phyloP scores from a whole-genome alignment of 2,888 invertebrate genomes.

The Diploptera punctata region DNA sequence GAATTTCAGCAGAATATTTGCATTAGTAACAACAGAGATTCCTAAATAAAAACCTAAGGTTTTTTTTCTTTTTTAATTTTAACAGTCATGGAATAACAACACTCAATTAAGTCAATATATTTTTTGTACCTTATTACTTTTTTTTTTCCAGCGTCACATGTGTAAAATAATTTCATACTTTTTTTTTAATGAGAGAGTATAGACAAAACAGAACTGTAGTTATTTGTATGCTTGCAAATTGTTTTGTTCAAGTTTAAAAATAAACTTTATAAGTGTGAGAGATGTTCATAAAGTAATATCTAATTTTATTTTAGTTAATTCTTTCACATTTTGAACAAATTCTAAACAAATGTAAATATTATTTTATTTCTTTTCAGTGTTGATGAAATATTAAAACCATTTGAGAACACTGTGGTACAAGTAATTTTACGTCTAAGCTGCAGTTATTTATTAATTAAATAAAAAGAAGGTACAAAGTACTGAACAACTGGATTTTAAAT shows the following conservation, averaged over 20 bases:
- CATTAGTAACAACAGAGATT: slow-evolving; percentile 17
- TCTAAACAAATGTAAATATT: no score
- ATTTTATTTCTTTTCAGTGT: no score
- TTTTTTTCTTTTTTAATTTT: slow-evolving; percentile 25
- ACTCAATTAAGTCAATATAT: slow-evolving; percentile 15
- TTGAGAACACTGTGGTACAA: no score
- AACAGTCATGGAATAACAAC: neutral
- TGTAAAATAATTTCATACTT: slow-evolving; percentile 22
- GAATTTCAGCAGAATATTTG: neutral
- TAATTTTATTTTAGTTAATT: no score
- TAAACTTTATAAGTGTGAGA: no score
- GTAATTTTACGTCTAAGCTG: no score
- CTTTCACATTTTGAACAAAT: no score
- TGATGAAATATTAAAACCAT: no score
- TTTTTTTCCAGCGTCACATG: neutral
- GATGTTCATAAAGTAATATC: no score
- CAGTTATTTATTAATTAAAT: no score
- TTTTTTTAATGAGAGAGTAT: slow-evolving; percentile 2
- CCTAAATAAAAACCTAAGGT: slow-evolving; percentile 7
- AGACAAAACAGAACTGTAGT: slow-evolving; percentile 15
- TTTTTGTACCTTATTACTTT: neutral
- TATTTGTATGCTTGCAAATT: neutral
- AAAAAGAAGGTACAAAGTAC: no score
- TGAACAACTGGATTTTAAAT: no score
- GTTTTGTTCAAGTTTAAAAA: slow-evolving; percentile 24